Evolutionary conservation across 2,797 vertebrate species (phyloP).

Genomic region (Otolemur crassicaudatus): DNA sequence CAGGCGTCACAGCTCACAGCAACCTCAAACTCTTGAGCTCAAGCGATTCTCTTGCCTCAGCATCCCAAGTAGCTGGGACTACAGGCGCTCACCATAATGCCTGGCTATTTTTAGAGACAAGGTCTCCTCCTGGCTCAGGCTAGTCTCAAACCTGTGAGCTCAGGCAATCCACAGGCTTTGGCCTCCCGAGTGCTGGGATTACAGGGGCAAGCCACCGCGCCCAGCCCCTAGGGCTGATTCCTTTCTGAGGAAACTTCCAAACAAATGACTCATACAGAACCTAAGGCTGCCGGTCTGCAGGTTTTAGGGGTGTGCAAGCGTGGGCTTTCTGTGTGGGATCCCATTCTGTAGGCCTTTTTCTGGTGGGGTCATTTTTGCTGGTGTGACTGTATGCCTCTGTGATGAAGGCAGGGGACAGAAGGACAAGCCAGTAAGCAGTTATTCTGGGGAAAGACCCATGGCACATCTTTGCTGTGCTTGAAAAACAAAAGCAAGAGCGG

Average conservation of each 20-base stretch:
- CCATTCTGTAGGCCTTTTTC: neutral
- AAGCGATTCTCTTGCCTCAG: no score
- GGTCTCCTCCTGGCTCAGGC: no score
- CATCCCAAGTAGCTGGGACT: no score
- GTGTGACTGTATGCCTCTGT: neutral
- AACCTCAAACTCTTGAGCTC: no score
- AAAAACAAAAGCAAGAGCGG: slow-evolving; percentile 38
- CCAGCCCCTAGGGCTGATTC: neutral
- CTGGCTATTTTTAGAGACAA: no score
- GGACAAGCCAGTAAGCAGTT: neutral
- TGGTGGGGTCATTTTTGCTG: neutral
- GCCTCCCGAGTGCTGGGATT: no score
- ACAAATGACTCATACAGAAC: no score
- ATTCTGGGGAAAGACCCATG: neutral
- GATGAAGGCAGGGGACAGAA: neutral
- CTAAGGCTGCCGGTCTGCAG: slow-evolving; percentile 30
- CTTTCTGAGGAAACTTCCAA: neutral
- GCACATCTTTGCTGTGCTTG: neutral
- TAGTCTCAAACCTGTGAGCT: no score
- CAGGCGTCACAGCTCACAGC: no score
- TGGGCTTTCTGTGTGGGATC: fast-evolving
- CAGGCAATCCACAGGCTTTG: no score
- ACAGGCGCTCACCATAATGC: no score
- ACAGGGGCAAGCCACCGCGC: no score
- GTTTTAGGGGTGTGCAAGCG: fast-evolving